Base-by-base conservation (phyloP, 2,888 invertebrate genomes). In the Adelphocoris suturalis region DNA sequence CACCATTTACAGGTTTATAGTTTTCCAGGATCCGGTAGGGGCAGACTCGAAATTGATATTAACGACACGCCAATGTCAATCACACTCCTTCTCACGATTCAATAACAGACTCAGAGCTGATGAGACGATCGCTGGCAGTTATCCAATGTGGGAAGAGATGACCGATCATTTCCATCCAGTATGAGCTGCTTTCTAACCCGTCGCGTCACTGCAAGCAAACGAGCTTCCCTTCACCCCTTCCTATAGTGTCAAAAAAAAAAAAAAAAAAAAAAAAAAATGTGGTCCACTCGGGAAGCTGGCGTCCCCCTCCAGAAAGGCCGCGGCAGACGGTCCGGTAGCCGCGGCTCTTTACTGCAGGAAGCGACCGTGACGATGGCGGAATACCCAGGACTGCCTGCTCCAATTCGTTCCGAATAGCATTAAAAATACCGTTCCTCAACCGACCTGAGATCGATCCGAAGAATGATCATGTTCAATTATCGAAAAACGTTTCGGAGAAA, bases 371-470 rank as follows among this genome's bases (percentile, higher is more conserved):
- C 78, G 78, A 46, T 16, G n/a, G 78, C 78, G 13, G 47, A 47
- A 47, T 19, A 37, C 46, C 47, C n/a, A 46, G 46, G 46, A 46
- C 78, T 78, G 46, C 78, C 37, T 78, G 78, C 78, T 78, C 78
- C 47, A 46, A 78, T 78, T 78, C 78, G 78, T 78, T 78, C 78
- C 47, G 78, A 78, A 37, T 78, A 37, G 14, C 78, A 78, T 78
- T 78, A 78, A 78, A 68, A 78, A 78, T 78, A 78, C 78, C 78
- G 78, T 78, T 78, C 78, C 19, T 19, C 37, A 14, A 12, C 19
- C 19, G 27, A 11, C 23, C 23, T 68, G 23, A 68, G 12, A n/a
- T n/a, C n/a, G 68, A 12, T 23, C 68, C 9, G 68, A 68, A 23
- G 68, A 68, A 23, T 13, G 12, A 68, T 68, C 27, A 5, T 11